Percentiles rank a stretch among this genome's conserved stretches.
Conservation (phyloP, 1,140 invertebrate genomes). For the Leptonema lineaticorne region DNA sequence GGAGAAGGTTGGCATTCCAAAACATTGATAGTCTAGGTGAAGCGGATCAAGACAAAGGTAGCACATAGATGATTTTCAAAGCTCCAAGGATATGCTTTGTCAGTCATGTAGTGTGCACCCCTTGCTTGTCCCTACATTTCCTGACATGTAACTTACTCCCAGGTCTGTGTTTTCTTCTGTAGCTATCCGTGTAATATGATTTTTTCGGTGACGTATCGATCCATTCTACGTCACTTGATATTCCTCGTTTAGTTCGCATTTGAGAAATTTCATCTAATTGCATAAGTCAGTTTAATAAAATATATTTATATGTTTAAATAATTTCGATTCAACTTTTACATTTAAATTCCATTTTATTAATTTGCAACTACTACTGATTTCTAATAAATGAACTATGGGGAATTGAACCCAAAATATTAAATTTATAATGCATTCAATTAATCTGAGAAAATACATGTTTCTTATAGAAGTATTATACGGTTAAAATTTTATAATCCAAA, state of each 20-base stretch:
- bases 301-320: too few species aligned
- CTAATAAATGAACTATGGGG: too few species aligned
- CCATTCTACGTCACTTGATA: conserved; percentile 50
- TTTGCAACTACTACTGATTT: too few species aligned
- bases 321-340: too few species aligned
- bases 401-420: too few species aligned
- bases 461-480: too few species aligned
- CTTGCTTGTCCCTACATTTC: conserved; percentile 12
- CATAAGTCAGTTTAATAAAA: conserved; percentile 21
- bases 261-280: conserved; percentile 36
- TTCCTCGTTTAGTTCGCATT: conserved; percentile 51
- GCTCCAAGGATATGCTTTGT: neutral
- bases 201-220: conserved; percentile 43
- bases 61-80: neutral
- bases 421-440: too few species aligned
- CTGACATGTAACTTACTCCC: conserved; percentile 54
- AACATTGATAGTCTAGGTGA: conserved; percentile 23
- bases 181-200: conserved; percentile 48
- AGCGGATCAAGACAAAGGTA: neutral
- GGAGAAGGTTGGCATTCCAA: conserved; percentile 34
- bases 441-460: too few species aligned
- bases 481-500: too few species aligned
- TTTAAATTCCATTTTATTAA: too few species aligned
- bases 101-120: neutral
- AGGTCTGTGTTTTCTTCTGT: conserved; percentile 55